Base-by-base conservation (phyloP, 2,888 invertebrate genomes). In the Spilarctia lutea region DNA sequence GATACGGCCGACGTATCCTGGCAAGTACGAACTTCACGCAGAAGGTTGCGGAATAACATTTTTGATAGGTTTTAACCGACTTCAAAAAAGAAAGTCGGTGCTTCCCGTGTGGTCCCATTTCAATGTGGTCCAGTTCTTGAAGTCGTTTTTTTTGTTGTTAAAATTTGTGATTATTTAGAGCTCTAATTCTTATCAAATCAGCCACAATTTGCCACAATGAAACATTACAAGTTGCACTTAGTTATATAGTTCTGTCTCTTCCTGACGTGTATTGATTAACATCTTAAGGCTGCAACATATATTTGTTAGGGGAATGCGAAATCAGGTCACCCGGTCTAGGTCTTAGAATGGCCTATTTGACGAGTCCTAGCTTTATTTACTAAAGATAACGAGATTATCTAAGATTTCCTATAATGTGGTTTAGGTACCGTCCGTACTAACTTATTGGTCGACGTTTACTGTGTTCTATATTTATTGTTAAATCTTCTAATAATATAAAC, bases 251-350 rank as follows among this genome's bases (percentile, higher is more conserved):
- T 18, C 63, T 18, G 7, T 16, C 63, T 30, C 63, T 18, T 63
- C 30, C 30, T 30, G 63, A 16, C 7, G 13, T 18, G 30, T 30
- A 30, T 30, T 63, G 18, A 27, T 63, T 63, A 30, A 27, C 20
- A 30, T 60, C n/a, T 60, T 30, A 2, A 2, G 30, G 30, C 30
- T 30, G 60, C 16, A 60, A 16, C 27, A n/a, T 60, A 30, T 30
- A 30, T 60, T 60, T 60, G 60, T 60, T 7, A 63, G 63, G 30
- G 27, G 2, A 27, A 60, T 30, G 16, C 7, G 30, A 63, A 63
- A 63, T 63, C 30, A 30, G 63, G 63, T 63, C 63, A 63, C 30
- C 16, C 30, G 63, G 63, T 63, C 63, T 63, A 63, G 30, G 63
- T 27, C 63, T 63, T 11, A 30, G 30, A 7, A 7, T 30, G 63